Percentiles rank a stretch among this genome's conserved stretches.
Conservation (phyloP, 2,113 vertebrate genomes). For the Centropristis striata region DNA sequence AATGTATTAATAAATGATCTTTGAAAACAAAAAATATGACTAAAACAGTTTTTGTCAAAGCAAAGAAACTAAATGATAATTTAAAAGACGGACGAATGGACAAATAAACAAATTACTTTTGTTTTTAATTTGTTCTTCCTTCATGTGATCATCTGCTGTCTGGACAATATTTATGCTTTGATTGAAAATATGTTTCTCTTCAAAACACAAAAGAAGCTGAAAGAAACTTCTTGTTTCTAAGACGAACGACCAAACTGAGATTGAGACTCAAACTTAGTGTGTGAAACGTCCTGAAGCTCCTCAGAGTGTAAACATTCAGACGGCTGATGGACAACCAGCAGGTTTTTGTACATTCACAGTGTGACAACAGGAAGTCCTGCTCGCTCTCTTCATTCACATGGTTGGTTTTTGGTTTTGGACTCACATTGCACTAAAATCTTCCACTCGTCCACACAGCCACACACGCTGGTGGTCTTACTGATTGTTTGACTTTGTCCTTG, state of each 20-base stretch:
- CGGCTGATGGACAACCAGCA: slow-evolving; percentile 18
- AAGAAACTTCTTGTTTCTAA: too few relatives aligned
- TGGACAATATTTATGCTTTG: too few relatives aligned
- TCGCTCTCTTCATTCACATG: slow-evolving; percentile 7
- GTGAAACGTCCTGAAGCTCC: slow-evolving; percentile 21
- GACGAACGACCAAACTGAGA: neutral
- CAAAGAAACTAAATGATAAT: neutral
- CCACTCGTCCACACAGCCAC: neutral
- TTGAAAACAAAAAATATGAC: neutral
- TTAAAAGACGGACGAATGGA: too few relatives aligned
- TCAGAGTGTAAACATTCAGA: slow-evolving; percentile 31
- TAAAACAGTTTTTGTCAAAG: neutral
- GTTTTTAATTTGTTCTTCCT: too few relatives aligned
- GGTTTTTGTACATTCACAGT: slow-evolving; percentile 53
- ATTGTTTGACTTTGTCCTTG: slow-evolving; percentile 31
- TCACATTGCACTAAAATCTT: slow-evolving; percentile 21
- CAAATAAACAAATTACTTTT: neutral
- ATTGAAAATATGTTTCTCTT: neutral
- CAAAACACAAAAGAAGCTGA: neutral
- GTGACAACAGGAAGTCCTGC: slow-evolving; percentile 12
- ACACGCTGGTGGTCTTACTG: slow-evolving; percentile 14
- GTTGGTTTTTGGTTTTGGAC: slow-evolving; percentile 59
- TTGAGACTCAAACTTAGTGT: slow-evolving; percentile 27
- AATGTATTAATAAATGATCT: neutral
- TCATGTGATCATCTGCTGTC: too few relatives aligned